phyloP scores from a whole-genome alignment of 2,888 invertebrate genomes.

The Meta bourneti region DNA sequence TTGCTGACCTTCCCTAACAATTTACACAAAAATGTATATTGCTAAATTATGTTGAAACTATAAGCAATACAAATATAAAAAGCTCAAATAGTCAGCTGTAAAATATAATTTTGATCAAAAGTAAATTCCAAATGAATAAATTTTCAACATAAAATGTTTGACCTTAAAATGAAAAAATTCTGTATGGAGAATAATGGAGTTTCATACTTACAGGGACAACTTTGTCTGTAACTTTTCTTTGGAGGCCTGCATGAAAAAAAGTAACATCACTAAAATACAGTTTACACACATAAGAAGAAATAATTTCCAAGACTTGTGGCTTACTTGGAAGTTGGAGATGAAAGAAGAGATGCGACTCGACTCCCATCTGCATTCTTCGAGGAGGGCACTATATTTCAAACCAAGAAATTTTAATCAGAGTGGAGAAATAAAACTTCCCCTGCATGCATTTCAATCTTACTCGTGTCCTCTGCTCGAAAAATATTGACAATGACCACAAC shows the following conservation, averaged over 20 bases:
- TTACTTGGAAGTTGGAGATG: slow-evolving; percentile 45
- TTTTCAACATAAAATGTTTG: too few relatives aligned
- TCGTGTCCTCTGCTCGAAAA: too few relatives aligned
- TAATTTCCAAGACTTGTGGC: background rate
- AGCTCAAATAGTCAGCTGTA: too few relatives aligned
- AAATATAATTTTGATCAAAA: too few relatives aligned
- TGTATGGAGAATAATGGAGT: too few relatives aligned
- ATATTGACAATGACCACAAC: too few relatives aligned
- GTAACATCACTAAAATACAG: background rate
- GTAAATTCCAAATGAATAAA: too few relatives aligned
- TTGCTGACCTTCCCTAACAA: background rate
- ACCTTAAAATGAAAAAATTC: too few relatives aligned
- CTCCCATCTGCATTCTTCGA: slow-evolving; percentile 60
- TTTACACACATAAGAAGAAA: background rate
- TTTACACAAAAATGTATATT: background rate
- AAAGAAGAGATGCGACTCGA: slow-evolving; percentile 30
- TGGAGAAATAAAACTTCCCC: background rate
- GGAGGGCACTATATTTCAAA: slow-evolving; percentile 33
- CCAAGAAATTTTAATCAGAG: background rate
- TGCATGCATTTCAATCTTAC: too few relatives aligned
- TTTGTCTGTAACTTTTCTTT: background rate
- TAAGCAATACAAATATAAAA: too few relatives aligned
- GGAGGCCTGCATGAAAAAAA: background rate
- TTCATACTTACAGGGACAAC: background rate
- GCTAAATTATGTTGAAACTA: background rate